Conservation (phyloP, 2,888 invertebrate genomes). For the Agonopterix heracliana region DNA sequence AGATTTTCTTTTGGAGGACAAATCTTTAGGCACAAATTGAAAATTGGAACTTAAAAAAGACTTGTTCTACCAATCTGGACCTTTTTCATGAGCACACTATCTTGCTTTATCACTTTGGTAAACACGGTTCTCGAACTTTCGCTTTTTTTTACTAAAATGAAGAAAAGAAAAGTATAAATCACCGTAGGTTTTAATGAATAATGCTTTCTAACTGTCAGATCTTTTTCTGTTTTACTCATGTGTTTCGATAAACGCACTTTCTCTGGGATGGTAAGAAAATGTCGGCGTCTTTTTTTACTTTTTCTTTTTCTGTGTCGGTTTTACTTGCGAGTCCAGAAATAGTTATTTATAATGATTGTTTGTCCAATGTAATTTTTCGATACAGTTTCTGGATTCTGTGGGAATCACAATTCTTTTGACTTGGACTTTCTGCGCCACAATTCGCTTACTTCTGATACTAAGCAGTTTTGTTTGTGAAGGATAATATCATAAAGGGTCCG, state of each 20-base stretch:
- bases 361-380: background rate
- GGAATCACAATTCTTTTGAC: constrained; percentile 44
- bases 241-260: constrained; percentile 61
- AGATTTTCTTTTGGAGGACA: constrained; percentile 37
- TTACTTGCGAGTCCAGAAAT: constrained; percentile 55
- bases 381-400: constrained; percentile 48
- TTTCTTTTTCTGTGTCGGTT: constrained; percentile 26
- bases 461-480: too few species aligned
- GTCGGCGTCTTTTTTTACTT: constrained; percentile 43
- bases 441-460: too few species aligned
- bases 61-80: constrained; percentile 20
- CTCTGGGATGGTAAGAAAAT: constrained; percentile 64
- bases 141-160: too few species aligned
- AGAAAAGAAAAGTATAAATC: constrained; percentile 13
- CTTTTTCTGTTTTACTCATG: constrained; percentile 52
- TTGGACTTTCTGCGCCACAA: constrained; percentile 19
- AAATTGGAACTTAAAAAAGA: constrained; percentile 17
- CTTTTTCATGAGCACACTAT: constrained; percentile 14
- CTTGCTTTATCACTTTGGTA: constrained; percentile 30
- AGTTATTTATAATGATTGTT: constrained; percentile 3
- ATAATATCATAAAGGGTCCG: too few species aligned
- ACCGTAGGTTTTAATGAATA: constrained; percentile 33
- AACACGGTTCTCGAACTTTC: too few species aligned
- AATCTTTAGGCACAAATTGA: constrained; percentile 45
- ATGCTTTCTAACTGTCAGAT: constrained; percentile 45